Evolutionary conservation across 1,140 invertebrate species (phyloP), one percentile per base, ranked within the genome.

Genomic region (Papilio aristodemus): DNA sequence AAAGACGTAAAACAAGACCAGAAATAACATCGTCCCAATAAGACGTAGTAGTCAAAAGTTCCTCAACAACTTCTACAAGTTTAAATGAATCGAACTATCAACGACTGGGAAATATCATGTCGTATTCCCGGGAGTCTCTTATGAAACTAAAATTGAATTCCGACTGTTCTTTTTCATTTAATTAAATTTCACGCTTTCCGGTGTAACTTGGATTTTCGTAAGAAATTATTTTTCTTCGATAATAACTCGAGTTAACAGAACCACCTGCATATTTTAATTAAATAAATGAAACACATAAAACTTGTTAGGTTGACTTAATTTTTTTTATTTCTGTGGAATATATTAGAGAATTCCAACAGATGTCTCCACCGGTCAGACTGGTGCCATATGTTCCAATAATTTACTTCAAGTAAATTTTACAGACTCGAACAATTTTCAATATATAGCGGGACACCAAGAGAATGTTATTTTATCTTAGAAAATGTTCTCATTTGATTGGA

Each of bases 21-120:
- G 27, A 59, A 9, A n/a, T 36, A 14, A 59, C 25, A 36, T 32
- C 27, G 46, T 32, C 27, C 32, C 22, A 27, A 58, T 58, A 58
- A 27, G 57, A 36, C 57, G 57, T 58, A 41, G 38, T 41, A 58
- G 54, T 58, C 27, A 10, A 37, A 62, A 62, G 36, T 62, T 62
- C 3, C 36, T 4, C 14, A 14, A 59, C 57, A 17, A 62, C 59
- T 62, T 62, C 32, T 19, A 62, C 59, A 62, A 62, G 59, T 62
- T 62, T 38, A 37, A 62, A 62, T 62, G 27, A 62, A 62, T 62
- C 36, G 58, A 60, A 60, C 58, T 38, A 58, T 36, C 54, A 25
- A 58, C 11, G 13, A 58, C 57, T 41, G 1, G 7, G 25, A 58
- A 58, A 58, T 58, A 62, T 62, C 59, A 38, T 62, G 17, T 62